Conservation (phyloP, 2,113 vertebrate genomes). For the Motacilla alba region DNA sequence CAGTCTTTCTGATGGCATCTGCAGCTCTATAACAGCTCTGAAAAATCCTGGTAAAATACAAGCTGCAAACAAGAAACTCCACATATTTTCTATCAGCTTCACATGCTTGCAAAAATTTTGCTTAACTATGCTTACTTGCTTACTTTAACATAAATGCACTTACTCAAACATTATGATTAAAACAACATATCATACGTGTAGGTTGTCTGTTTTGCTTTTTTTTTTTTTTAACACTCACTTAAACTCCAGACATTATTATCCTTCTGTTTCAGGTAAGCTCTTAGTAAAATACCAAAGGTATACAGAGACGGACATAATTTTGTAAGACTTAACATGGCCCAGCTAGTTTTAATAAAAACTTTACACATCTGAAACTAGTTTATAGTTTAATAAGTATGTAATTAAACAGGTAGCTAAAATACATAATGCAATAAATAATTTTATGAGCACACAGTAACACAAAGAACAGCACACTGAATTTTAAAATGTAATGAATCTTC, state of each 20-base stretch:
- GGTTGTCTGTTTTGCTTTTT: not conserved
- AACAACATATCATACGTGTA: not conserved
- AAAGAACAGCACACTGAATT: not conserved
- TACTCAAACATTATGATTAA: not conserved
- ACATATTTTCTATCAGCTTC: not conserved
- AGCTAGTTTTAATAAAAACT: not conserved
- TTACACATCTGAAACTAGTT: not conserved
- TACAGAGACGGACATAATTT: not conserved
- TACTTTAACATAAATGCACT: not conserved
- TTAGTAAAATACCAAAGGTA: not conserved
- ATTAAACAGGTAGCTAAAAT: not conserved
- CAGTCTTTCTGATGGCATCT: not conserved
- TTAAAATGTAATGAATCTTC: not conserved
- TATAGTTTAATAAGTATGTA: not conserved
- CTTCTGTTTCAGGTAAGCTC: not conserved
- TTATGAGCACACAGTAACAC: not conserved
- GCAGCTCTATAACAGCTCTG: not conserved
- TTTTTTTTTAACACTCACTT: not conserved
- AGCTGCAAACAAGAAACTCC: not conserved
- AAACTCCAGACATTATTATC: not conserved
- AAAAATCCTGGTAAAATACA: not conserved
- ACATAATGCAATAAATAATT: not conserved
- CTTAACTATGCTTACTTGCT: not conserved
- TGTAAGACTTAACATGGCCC: not conserved
- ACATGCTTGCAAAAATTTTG: not conserved